Base-by-base conservation (phyloP, 2,888 invertebrate species). In the Eudasyphora cyanicolor region DNA sequence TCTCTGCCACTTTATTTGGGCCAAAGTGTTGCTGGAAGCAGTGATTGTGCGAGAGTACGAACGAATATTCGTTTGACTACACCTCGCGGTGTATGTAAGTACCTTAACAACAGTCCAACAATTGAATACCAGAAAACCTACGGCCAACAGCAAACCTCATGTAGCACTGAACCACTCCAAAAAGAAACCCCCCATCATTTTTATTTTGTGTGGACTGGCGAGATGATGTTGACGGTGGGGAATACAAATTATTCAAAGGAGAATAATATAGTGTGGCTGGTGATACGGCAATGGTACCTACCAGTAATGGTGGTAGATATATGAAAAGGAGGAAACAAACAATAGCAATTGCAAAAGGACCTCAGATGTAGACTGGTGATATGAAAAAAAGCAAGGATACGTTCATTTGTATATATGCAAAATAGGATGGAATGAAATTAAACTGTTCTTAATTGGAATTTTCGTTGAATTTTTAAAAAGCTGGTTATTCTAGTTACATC, bases 311-410 rank as follows among this genome's bases (percentile, higher is more conserved):
- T 67, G 67, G 67, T 24, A n/a, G n/a, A n/a, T n/a, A 67, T 21
- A 42, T 42, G 67, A 42, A 67, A 35, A n/a, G 67, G 14, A n/a
- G 67, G 14, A 67, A 42, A 21, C 42, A 67, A 67, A 42, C 64
- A 64, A 64, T 17, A 64, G n/a, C n/a, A n/a, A 38, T 62, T 62
- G 29, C 62, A 17, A 35, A 64, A 21, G 35, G 38, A 62, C 32
- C 6, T 19, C 14, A 64, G 38, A 10, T 38, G 38, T 64, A 8
- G 17, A 32, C n/a, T 64, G 7, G 12, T 17, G 17, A 14, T 12
- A 27, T 57, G 24, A 24, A 45, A 45, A 45, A 45, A 45, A 14
- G 45, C 45, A 45, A 45, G n/a, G 45, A 45, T 45, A n/a, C 12
- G n/a, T 57, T 12, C 57, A 57, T 57, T 57, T 57, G 14, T 27